phyloP scores from a whole-genome alignment of 2,113 vertebrate species.

The Dipodomys spectabilis region DNA sequence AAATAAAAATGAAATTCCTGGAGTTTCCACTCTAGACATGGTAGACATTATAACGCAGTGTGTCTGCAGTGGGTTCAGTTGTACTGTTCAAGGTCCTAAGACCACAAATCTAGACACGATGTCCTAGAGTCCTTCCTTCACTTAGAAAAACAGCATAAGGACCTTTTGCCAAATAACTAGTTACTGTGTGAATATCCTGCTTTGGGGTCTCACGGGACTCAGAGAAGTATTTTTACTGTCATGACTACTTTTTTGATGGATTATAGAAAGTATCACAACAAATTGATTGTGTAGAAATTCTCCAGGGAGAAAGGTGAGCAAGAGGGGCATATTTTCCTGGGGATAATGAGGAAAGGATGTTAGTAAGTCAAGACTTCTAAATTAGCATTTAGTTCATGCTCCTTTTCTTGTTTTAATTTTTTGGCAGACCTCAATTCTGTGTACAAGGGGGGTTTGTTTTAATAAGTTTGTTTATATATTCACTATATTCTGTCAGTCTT shows the following conservation, averaged over 20 bases:
- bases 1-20: not conserved
- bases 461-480: not conserved
- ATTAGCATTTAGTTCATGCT: not conserved
- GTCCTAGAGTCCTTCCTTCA: not conserved
- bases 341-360: not conserved
- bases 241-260: not conserved
- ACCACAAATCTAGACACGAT: not conserved
- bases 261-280: slow-evolving; percentile 6
- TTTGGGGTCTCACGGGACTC: not conserved
- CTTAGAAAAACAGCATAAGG: not conserved
- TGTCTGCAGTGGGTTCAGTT: not conserved
- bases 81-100: not conserved
- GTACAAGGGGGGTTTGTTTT: no score
- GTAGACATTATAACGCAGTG: not conserved
- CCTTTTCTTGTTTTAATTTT: not conserved
- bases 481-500: not conserved
- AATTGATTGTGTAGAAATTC: slow-evolving; percentile 19
- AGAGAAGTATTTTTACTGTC: not conserved
- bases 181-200: not conserved
- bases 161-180: not conserved
- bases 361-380: slow-evolving; percentile 28
- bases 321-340: not conserved
- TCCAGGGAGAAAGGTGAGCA: not conserved
- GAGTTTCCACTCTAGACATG: not conserved
- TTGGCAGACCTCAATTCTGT: no score